These are phyloP conservation scores for Ostrea edulis DNA, from an alignment of 1,140 invertebrate genomes.

Conservation along the genomic window DNA sequence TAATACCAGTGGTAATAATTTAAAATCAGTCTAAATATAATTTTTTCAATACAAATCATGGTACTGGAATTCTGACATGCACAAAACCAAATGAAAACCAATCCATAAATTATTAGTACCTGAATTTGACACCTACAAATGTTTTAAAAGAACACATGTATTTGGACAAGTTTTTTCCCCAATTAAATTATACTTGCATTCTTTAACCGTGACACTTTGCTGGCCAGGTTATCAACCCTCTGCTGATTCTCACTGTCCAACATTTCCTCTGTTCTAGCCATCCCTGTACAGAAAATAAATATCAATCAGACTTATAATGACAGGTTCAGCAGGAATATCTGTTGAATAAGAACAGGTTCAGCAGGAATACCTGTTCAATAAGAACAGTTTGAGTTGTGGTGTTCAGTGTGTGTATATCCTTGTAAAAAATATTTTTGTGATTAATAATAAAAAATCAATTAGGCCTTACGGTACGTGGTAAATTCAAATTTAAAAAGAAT, in stretches of 20 bases:
- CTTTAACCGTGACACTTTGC: constrained; percentile 75
- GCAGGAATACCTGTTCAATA: neutral
- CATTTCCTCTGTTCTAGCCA: constrained; percentile 69
- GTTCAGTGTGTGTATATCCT: neutral
- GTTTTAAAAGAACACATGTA: too few relatives aligned
- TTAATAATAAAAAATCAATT: neutral
- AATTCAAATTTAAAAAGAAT: neutral
- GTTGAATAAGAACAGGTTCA: neutral
- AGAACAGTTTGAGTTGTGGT: neutral
- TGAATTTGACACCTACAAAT: too few relatives aligned
- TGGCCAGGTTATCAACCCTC: constrained; percentile 69
- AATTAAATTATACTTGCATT: constrained; percentile 64
- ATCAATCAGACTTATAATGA: neutral
- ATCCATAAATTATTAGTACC: too few relatives aligned
- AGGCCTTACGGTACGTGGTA: neutral
- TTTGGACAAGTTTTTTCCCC: too few relatives aligned
- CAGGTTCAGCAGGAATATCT: too few relatives aligned
- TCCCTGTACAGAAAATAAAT: constrained; percentile 8
- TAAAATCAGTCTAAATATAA: too few relatives aligned
- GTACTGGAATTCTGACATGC: too few relatives aligned
- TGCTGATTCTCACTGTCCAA: constrained; percentile 75
- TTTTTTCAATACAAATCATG: too few relatives aligned
- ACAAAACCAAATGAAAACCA: too few relatives aligned
- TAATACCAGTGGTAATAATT: too few relatives aligned
- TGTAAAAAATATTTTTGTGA: neutral